These are phyloP conservation scores for Rhagologus leucostigma DNA, from an alignment of 2,113 vertebrate genomes.

Conservation along the genomic window DNA sequence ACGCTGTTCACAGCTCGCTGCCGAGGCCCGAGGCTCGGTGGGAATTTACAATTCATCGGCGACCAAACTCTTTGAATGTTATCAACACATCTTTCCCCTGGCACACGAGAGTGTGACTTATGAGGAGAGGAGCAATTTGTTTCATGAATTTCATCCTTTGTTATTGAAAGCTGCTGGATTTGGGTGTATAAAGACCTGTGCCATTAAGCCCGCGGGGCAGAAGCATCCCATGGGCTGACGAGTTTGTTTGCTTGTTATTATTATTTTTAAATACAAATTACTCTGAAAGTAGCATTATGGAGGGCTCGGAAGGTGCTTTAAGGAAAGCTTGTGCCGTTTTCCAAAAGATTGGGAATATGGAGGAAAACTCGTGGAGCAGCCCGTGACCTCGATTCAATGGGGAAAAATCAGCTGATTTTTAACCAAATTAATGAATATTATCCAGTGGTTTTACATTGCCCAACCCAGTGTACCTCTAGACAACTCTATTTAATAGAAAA, in stretches of 20 bases:
- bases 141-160: conserved; percentile 78
- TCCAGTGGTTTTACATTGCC: neutral
- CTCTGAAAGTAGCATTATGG: conserved; percentile 69
- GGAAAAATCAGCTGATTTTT: conserved; percentile 7
- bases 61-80: conserved; percentile 69
- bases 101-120: conserved; percentile 54
- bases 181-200: conserved; percentile 75
- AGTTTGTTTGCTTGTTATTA: conserved; percentile 73
- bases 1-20: conserved; percentile 44
- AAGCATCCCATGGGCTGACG: conserved; percentile 64
- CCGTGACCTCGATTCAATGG: neutral
- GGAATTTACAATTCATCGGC: conserved; percentile 73
- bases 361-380: neutral
- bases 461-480: neutral
- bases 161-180: conserved; percentile 76
- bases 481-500: neutral
- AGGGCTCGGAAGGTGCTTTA: conserved; percentile 65
- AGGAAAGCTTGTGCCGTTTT: conserved; percentile 53
- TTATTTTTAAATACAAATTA: conserved; percentile 69
- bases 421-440: neutral
- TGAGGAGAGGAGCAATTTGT: conserved; percentile 75
- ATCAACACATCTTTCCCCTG: conserved; percentile 72
- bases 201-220: conserved; percentile 73
- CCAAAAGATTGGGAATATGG: conserved; percentile 53
- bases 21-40: conserved; percentile 55